phyloP scores from a whole-genome alignment of 2,797 vertebrate species.

The Coreius guichenoti region DNA sequence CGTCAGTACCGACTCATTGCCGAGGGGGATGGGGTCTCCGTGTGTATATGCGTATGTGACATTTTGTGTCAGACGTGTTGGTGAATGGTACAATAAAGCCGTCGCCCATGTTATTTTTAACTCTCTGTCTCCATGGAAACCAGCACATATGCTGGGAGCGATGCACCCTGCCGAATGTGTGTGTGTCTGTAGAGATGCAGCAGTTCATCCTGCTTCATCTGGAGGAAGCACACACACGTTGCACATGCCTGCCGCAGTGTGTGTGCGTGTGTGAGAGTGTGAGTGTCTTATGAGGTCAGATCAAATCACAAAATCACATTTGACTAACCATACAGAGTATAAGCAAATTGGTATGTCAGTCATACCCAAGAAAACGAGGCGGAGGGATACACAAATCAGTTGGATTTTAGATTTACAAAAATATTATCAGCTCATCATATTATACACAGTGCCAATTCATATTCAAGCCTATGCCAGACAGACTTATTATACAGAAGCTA shows the following conservation, averaged over 20 bases:
- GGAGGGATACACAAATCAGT: background rate
- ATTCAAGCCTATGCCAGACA: background rate
- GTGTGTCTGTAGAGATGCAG: conserved; percentile 54
- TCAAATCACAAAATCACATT: conserved; percentile 21
- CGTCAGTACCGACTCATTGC: conserved; percentile 49
- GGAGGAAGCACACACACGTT: conserved; percentile 36
- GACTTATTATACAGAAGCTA: background rate
- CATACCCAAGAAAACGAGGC: background rate
- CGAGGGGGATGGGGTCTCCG: conserved; percentile 51
- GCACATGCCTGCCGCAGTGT: conserved; percentile 48
- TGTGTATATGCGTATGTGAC: conserved; percentile 49
- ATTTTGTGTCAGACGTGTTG: conserved; percentile 75
- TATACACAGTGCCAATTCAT: background rate
- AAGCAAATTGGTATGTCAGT: conserved; percentile 3
- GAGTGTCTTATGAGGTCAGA: conserved; percentile 49
- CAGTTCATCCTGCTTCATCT: conserved; percentile 55
- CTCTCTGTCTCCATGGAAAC: conserved; percentile 85
- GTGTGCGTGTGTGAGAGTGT: conserved; percentile 30
- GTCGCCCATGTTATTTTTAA: conserved; percentile 86
- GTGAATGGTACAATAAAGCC: conserved; percentile 81
- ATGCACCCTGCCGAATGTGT: conserved; percentile 72
- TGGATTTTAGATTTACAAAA: background rate
- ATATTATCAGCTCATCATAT: background rate
- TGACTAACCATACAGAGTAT: conserved; percentile 27
- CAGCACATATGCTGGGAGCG: conserved; percentile 75